A percentile compares a stretch with the other conserved stretches of the same genome.
These are phyloP conservation scores for Harpalus rubripes DNA, from an alignment of 2,888 invertebrate genomes.

Conservation along the genomic window DNA sequence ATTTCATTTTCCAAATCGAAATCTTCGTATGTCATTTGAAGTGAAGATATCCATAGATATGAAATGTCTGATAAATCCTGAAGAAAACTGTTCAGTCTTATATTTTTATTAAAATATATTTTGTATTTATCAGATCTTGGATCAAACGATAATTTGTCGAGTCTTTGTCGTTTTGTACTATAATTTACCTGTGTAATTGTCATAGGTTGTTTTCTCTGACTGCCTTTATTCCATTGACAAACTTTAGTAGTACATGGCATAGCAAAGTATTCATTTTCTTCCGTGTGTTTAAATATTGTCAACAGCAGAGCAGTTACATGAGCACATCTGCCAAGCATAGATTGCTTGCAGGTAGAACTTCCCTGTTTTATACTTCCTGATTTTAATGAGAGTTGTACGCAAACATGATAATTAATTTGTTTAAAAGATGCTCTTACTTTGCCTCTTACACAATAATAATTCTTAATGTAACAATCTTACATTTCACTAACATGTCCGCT, in stretches of 20 bases:
- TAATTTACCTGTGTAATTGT: background rate
- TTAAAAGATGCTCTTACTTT: constrained; percentile 15
- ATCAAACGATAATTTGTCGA: background rate
- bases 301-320: background rate
- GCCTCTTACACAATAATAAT: too few relatives aligned
- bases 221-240: too few relatives aligned
- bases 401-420: constrained; percentile 1
- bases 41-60: background rate
- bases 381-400: background rate
- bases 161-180: background rate
- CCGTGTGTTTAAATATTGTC: background rate
- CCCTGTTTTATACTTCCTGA: background rate
- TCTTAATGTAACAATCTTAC: background rate
- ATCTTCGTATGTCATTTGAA: constrained; percentile 7
- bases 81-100: background rate
- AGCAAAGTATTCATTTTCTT: too few relatives aligned
- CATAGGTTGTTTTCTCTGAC: too few relatives aligned
- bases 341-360: background rate
- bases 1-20: background rate
- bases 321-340: background rate
- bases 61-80: too few relatives aligned
- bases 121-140: background rate
- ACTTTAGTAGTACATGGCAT: too few relatives aligned
- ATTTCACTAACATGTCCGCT: background rate
- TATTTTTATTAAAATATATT: background rate